Evolutionary conservation across 1,140 invertebrate genomes (phyloP).

Genomic region (Trichonephila inaurata): DNA sequence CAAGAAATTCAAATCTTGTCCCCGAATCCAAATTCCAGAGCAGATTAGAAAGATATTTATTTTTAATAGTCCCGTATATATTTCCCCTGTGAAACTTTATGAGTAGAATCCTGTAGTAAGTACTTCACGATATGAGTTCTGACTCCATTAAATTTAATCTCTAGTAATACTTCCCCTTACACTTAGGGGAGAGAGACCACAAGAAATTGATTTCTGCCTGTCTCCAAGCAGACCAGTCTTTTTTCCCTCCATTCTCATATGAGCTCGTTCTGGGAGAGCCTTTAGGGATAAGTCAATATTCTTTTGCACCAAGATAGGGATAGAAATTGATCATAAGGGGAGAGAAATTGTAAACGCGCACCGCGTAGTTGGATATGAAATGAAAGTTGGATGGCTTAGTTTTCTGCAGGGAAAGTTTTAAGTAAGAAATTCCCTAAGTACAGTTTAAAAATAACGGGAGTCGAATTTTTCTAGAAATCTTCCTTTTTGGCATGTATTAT

Average conservation of each 20-base stretch:
- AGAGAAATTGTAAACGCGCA: background rate
- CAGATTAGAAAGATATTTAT: background rate
- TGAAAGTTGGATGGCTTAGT: no score
- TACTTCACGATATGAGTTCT: background rate
- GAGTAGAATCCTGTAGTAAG: background rate
- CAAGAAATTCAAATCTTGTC: background rate
- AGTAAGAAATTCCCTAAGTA: no score
- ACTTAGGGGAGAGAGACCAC: constrained; percentile 2
- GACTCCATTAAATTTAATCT: constrained; percentile 69
- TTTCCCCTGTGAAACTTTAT: background rate
- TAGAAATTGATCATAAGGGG: background rate
- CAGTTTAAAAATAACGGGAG: no score
- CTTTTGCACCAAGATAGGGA: background rate
- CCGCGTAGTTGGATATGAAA: no score
- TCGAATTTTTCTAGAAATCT: no score
- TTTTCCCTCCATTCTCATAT: background rate
- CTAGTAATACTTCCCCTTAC: constrained; percentile 23
- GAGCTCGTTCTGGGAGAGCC: background rate
- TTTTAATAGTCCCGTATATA: background rate
- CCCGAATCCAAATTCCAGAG: background rate
- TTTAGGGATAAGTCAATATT: constrained; percentile 8
- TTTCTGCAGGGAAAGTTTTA: no score
- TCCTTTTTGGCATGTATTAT: no score
- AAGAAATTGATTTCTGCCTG: constrained; percentile 52
- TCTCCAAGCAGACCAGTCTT: background rate